Evolutionary conservation across 1,140 invertebrate genomes (phyloP), one percentile per base, ranked within the genome.

Genomic region (Gonatopus flavifemur): DNA sequence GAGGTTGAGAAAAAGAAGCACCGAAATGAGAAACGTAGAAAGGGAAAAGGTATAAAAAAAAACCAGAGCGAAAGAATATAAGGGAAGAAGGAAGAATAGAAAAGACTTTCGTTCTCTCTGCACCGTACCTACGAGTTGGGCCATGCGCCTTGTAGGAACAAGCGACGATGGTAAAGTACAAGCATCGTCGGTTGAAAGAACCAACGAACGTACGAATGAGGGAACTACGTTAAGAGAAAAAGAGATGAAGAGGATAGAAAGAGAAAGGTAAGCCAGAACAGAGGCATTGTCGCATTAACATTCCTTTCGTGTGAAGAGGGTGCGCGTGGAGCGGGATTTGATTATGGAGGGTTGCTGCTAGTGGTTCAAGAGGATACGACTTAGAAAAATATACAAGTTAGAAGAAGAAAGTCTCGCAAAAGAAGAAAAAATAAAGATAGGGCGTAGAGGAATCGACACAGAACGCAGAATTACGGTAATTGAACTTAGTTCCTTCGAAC

Each of bases 261-360:
- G 10, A 4, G 6, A 12, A 19, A 39, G 37, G 18, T 16, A 48
- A 60, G 49, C 49, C 57, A 60, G 52, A 57, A 54, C 57, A 57
- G 55, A 64, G 64, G 58, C 61, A 66, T 75, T 77, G 72, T 74
- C 72, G 66, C 72, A 77, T 77, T 77, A 77, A 77, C 72, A 77
- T 77, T 77, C 72, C 70, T 75, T 77, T 74, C 70, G 72, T 72
- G 74, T 68, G 71, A 70, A 70, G 64, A 69, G 69, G 70, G 65
- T 67, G 62, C 57, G 57, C 63, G 68, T 69, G 69, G 66, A 68
- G 68, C 67, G 53, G 74, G 74, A 75, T 77, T 77, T 75, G 72
- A 75, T 77, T 77, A 74, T 67, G 60, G 74, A 71, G 65, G 65
- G 70, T 59, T 67, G 62, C 55, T 53, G 54, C 54, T 51, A 46